Conservation (phyloP, 2,888 invertebrate genomes). For the Heliconius aoede region DNA sequence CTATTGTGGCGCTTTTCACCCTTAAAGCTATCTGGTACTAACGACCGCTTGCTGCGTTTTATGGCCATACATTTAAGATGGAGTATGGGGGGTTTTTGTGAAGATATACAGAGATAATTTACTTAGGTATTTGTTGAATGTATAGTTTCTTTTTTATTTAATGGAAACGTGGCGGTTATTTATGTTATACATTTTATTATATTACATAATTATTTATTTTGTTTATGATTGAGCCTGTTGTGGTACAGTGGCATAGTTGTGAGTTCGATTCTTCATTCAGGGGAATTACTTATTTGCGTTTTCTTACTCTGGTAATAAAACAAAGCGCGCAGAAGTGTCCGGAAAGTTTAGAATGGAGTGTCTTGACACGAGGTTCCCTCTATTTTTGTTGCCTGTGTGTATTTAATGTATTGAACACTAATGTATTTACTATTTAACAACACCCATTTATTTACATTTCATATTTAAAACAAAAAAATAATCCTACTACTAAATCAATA, state of each 20-base stretch:
- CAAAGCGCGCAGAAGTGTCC: too few relatives aligned
- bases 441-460: too few relatives aligned
- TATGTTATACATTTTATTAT: neutral
- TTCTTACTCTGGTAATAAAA: too few relatives aligned
- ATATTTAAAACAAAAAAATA: too few relatives aligned
- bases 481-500: too few relatives aligned
- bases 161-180: neutral
- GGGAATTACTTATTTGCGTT: too few relatives aligned
- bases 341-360: too few relatives aligned
- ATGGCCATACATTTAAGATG: conserved; percentile 49
- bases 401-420: neutral
- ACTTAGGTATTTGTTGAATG: conserved; percentile 23
- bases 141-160: neutral
- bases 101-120: conserved; percentile 40
- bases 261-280: neutral
- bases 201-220: neutral
- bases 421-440: too few relatives aligned
- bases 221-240: neutral
- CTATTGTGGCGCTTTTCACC: conserved; percentile 26
- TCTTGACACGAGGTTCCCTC: too few relatives aligned
- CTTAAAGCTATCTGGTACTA: conserved; percentile 45
- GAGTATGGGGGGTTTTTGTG: conserved; percentile 35
- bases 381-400: too few relatives aligned
- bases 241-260: neutral
- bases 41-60: conserved; percentile 51